Percentiles rank a stretch among this genome's conserved stretches.
Evolutionary conservation across 2,888 invertebrate species (phyloP).

Genomic region (Charanyca ferruginea): DNA sequence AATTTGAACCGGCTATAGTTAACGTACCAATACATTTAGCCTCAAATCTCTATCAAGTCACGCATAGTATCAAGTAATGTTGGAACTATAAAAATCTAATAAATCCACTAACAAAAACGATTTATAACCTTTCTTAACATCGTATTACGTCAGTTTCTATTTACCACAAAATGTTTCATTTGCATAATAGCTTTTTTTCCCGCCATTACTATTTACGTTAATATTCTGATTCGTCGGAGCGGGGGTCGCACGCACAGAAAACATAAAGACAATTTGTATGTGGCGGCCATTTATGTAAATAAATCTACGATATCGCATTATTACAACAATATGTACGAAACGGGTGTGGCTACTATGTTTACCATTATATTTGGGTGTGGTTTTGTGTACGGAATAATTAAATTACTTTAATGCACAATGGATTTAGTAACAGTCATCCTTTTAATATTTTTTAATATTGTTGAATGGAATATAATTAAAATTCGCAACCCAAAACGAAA

Average conservation of each 20-base stretch:
- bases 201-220: slow-evolving; percentile 89
- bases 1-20: slow-evolving; percentile 28
- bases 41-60: slow-evolving; percentile 68
- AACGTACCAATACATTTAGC: slow-evolving; percentile 41
- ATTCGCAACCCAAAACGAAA: slow-evolving; percentile 76
- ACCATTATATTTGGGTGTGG: slow-evolving; percentile 85
- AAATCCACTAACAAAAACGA: slow-evolving; percentile 82
- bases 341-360: slow-evolving; percentile 84
- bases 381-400: slow-evolving; percentile 76
- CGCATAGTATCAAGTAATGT: slow-evolving; percentile 68
- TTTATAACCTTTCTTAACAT: slow-evolving; percentile 87
- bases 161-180: slow-evolving; percentile 91
- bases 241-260: slow-evolving; percentile 90
- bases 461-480: slow-evolving; percentile 70
- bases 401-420: slow-evolving; percentile 70
- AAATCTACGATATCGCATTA: slow-evolving; percentile 87
- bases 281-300: slow-evolving; percentile 90
- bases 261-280: slow-evolving; percentile 90
- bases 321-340: slow-evolving; percentile 84
- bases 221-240: slow-evolving; percentile 89
- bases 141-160: slow-evolving; percentile 88
- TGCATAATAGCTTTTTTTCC: slow-evolving; percentile 91
- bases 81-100: slow-evolving; percentile 79
- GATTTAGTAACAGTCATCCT: slow-evolving; percentile 63
- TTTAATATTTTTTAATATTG: slow-evolving; percentile 47